A percentile compares a stretch with the other conserved stretches of the same genome.
Conservation (phyloP, 2,888 invertebrate species). For the Hydraecia micacea region DNA sequence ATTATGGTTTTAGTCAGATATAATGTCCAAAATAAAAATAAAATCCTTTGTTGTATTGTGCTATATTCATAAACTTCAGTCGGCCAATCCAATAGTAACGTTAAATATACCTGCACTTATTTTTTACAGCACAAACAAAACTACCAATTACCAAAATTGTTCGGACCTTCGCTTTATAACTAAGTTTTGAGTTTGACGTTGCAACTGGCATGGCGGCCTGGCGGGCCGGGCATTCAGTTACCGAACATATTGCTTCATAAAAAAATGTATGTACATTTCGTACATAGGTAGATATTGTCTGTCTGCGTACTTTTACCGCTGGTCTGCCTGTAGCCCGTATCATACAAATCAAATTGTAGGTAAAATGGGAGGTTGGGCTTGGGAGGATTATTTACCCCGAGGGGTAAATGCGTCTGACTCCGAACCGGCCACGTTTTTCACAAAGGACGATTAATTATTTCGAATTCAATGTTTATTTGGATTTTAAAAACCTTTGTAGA, state of each 20-base stretch:
- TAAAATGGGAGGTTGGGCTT: constrained; percentile 9
- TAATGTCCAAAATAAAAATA: neutral
- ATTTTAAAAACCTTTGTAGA: neutral
- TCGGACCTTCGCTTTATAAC: constrained; percentile 39
- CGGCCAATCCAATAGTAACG: neutral
- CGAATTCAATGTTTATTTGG: neutral
- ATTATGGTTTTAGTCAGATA: neutral
- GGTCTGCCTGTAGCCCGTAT: constrained; percentile 21
- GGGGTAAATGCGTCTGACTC: constrained; percentile 22
- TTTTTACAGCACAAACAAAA: constrained; percentile 22
- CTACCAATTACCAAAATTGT: constrained; percentile 49
- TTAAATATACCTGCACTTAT: neutral
- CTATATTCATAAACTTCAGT: neutral
- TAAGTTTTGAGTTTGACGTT: constrained; percentile 43
- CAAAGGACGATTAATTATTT: constrained; percentile 1
- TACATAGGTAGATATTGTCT: constrained; percentile 3
- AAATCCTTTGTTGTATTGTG: neutral
- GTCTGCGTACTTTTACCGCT: constrained; percentile 31
- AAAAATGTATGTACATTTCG: constrained; percentile 17
- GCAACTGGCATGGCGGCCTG: constrained; percentile 33
- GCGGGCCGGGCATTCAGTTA: constrained; percentile 20
- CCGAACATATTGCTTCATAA: constrained; percentile 21
- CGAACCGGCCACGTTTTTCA: constrained; percentile 1
- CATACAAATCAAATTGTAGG: constrained; percentile 40
- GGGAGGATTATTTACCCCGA: constrained; percentile 16